A percentile compares a stretch with the other conserved stretches of the same genome.
Conservation (phyloP, 2,888 invertebrate species). For the Nomada fucata region DNA sequence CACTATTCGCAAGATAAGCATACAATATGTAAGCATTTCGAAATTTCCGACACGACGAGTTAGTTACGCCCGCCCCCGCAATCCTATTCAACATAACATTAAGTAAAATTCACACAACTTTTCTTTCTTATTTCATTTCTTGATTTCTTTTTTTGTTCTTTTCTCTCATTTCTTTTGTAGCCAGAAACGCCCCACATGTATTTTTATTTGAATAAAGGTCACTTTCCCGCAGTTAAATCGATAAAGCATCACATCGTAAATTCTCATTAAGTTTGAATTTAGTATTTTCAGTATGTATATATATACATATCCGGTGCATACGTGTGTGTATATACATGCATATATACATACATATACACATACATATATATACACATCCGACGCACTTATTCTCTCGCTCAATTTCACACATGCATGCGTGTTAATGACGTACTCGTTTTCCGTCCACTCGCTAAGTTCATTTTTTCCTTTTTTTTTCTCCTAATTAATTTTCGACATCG, state of each 20-base stretch:
- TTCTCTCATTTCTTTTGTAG: conserved; percentile 54
- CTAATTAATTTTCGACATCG: conserved; percentile 73
- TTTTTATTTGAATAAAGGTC: conserved; percentile 78
- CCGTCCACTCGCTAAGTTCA: conserved; percentile 58
- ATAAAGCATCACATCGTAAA: conserved; percentile 78
- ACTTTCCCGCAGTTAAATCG: conserved; percentile 79
- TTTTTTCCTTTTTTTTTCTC: conserved; percentile 47
- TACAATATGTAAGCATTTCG: conserved; percentile 67
- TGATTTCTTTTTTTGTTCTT: conserved; percentile 32
- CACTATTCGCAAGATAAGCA: conserved; percentile 59
- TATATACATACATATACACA: not conserved
- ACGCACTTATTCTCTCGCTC: conserved; percentile 47
- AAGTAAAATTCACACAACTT: conserved; percentile 68
- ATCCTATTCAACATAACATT: conserved; percentile 68
- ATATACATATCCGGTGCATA: not conserved
- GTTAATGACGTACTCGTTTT: conserved; percentile 53
- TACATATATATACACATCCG: conserved; percentile 53
- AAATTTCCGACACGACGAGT: conserved; percentile 72
- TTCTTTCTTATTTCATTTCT: conserved; percentile 51
- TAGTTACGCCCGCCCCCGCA: conserved; percentile 72
- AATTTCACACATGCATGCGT: conserved; percentile 57
- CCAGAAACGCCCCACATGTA: conserved; percentile 73
- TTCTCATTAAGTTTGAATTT: conserved; percentile 73
- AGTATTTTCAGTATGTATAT: conserved; percentile 59
- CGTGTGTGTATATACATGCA: not conserved